phyloP scores from a whole-genome alignment of 2,888 invertebrate species.

The Eristalis intricaria region DNA sequence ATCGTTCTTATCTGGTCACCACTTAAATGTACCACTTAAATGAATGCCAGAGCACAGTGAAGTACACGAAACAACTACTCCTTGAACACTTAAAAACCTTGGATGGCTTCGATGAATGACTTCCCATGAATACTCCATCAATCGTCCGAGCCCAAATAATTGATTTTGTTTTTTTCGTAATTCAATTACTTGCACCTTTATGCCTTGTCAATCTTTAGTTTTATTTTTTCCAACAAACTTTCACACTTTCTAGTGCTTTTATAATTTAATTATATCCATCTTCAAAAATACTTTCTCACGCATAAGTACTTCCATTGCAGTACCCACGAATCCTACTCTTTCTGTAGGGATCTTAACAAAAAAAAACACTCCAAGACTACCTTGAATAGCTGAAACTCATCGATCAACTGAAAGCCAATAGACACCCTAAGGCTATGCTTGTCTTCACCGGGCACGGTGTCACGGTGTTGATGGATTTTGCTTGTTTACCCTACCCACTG shows the following conservation, averaged over 20 bases:
- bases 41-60: no score
- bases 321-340: neutral
- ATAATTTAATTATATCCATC: neutral
- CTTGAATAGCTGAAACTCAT: neutral
- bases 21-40: no score
- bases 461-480: neutral
- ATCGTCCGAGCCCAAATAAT: neutral
- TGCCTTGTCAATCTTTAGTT: neutral
- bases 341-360: neutral
- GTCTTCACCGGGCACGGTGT: neutral
- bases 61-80: no score
- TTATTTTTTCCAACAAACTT: neutral
- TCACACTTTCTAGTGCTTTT: neutral
- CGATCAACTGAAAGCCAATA: neutral
- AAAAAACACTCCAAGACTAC: neutral
- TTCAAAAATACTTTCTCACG: neutral
- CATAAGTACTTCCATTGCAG: neutral
- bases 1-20: no score
- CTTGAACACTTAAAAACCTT: no score
- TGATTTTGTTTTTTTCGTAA: neutral
- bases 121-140: no score
- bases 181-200: neutral
- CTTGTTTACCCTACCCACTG: neutral
- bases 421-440: neutral
- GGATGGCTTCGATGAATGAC: no score